Percentiles rank a stretch among this genome's conserved stretches.
These are phyloP conservation scores for Paratilapia polleni DNA, from an alignment of 2,113 vertebrate species.

Conservation along the genomic window DNA sequence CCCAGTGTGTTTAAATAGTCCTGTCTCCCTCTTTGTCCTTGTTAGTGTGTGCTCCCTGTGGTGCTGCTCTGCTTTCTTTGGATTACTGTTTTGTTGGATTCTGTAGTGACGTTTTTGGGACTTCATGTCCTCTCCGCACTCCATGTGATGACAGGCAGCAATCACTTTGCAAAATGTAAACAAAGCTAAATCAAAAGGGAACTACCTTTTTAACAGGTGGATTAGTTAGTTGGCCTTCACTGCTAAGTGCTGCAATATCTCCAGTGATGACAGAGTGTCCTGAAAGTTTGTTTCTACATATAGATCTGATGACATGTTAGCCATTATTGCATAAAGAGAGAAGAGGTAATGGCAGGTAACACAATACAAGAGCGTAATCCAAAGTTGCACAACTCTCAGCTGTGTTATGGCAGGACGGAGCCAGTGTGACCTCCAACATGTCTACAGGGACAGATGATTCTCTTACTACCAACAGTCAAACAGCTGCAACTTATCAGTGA, in stretches of 20 bases:
- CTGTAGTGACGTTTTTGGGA: neutral
- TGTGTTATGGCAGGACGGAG: neutral
- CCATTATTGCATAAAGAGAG: slow-evolving; percentile 3
- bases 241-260: slow-evolving; percentile 2
- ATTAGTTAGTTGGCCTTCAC: neutral
- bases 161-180: neutral
- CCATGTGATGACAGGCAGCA: neutral
- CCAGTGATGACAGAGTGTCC: slow-evolving; percentile 14
- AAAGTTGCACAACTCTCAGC: slow-evolving; percentile 11
- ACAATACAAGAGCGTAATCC: slow-evolving; percentile 37
- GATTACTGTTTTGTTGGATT: neutral
- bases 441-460: neutral
- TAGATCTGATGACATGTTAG: slow-evolving; percentile 7
- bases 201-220: neutral
- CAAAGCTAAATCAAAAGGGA: neutral
- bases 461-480: slow-evolving; percentile 26
- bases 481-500: neutral
- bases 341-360: slow-evolving; percentile 3
- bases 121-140: accelerated
- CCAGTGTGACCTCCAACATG: slow-evolving; percentile 7
- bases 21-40: neutral
- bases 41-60: neutral
- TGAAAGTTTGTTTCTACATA: slow-evolving; percentile 1
- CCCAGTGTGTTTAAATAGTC: too few relatives aligned
- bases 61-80: neutral